Evolutionary conservation across 2,888 invertebrate genomes (phyloP).

Genomic region (Harmothoe impar): DNA sequence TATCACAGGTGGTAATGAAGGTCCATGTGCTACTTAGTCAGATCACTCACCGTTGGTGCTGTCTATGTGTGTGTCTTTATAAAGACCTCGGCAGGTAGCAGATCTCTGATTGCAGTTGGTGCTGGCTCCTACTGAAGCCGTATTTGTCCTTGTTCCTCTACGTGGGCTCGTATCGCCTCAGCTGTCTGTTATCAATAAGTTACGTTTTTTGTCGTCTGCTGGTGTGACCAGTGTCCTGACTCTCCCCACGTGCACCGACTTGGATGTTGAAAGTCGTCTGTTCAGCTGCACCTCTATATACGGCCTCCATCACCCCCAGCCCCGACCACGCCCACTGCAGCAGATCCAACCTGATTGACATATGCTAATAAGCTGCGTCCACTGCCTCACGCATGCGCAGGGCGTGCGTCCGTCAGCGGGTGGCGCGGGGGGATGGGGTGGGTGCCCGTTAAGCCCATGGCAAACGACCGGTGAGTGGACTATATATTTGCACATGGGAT

Average conservation of each 20-base stretch:
- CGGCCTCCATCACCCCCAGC: neutral
- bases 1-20: too few species aligned
- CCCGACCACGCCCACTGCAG: constrained; percentile 6
- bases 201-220: neutral
- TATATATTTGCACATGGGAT: neutral
- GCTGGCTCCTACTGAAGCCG: neutral
- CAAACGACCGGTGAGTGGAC: neutral
- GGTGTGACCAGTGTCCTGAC: constrained; percentile 25
- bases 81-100: neutral
- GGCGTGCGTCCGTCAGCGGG: neutral
- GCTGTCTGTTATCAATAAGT: neutral
- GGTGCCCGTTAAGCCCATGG: neutral
- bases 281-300: constrained; percentile 31
- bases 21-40: too few species aligned
- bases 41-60: constrained; percentile 10
- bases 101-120: neutral
- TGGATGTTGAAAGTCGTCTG: constrained; percentile 14
- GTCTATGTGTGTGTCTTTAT: too few species aligned
- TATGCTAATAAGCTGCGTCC: constrained; percentile 22
- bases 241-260: neutral
- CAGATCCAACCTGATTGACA: constrained; percentile 25
- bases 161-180: neutral
- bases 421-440: neutral
- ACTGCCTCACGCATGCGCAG: neutral
- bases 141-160: neutral